Percentiles rank a stretch among this genome's conserved stretches.
Conservation (phyloP, 1,140 invertebrate genomes). For the Drosophila carrolli region DNA sequence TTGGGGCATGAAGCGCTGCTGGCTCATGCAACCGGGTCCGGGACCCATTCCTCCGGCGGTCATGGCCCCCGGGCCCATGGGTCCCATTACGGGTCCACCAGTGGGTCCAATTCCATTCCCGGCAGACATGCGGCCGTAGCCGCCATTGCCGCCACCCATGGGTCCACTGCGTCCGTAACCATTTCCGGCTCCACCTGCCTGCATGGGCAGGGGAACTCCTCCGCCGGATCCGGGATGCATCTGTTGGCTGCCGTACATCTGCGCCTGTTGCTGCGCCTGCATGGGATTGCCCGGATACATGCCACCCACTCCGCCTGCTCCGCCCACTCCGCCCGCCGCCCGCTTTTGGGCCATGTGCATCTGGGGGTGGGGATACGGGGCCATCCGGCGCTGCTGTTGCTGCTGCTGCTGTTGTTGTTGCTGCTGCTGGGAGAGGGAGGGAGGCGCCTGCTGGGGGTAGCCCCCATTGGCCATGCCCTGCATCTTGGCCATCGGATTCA, state of each 20-base stretch:
- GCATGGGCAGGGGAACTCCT: constrained; percentile 78
- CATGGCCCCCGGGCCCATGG: constrained; percentile 68
- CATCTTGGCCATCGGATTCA: constrained; percentile 85
- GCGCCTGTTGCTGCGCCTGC: constrained; percentile 71
- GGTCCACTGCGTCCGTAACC: constrained; percentile 76
- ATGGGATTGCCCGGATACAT: constrained; percentile 72
- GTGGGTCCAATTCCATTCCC: constrained; percentile 77
- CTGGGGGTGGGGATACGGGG: constrained; percentile 91
- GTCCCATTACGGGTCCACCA: constrained; percentile 70
- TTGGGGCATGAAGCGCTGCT: constrained; percentile 77
- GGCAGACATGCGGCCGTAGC: constrained; percentile 83
- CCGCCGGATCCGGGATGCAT: constrained; percentile 85
- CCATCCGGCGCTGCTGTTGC: constrained; percentile 87
- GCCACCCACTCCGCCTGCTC: constrained; percentile 49
- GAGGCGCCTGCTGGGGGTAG: constrained; percentile 79
- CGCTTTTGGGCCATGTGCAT: constrained; percentile 93
- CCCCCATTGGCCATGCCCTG: constrained; percentile 84
- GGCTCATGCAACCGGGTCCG: constrained; percentile 80
- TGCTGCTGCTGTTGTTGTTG: constrained; percentile 75
- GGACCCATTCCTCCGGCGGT: constrained; percentile 80
- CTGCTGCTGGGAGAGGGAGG: constrained; percentile 28
- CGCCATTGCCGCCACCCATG: constrained; percentile 75
- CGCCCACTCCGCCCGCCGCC: constrained; percentile 52
- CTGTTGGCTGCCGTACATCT: constrained; percentile 84
- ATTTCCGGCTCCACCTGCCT: constrained; percentile 66